Percentiles rank a stretch among this genome's conserved stretches.
phyloP scores from a whole-genome alignment of 1,140 invertebrate genomes.

The Tachypleus tridentatus region DNA sequence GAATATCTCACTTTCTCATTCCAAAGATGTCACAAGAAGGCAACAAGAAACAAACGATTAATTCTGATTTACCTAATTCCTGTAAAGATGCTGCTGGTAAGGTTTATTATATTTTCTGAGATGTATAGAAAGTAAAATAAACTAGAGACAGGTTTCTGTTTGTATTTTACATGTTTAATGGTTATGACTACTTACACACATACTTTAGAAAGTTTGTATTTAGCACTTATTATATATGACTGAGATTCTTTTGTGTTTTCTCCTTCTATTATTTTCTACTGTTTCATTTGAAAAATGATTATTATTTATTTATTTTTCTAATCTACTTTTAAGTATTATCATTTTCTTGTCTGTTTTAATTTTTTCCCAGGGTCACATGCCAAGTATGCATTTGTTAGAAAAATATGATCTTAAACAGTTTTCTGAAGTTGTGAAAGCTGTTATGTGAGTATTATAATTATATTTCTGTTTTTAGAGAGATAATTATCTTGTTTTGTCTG shows the following conservation, averaged over 20 bases:
- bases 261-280: background rate
- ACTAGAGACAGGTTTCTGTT: no score
- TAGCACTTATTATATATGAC: conserved; percentile 1
- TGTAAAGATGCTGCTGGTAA: conserved; percentile 83
- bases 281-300: no score
- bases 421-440: conserved; percentile 68
- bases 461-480: background rate
- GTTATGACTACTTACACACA: background rate
- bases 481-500: background rate
- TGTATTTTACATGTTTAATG: background rate
- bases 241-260: background rate
- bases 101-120: conserved; percentile 13
- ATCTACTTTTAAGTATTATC: no score
- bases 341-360: background rate
- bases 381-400: conserved; percentile 57
- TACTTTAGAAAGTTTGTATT: background rate
- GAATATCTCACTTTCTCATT: conserved; percentile 87
- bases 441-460: conserved; percentile 43
- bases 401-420: conserved; percentile 88
- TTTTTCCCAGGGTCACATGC: conserved; percentile 62
- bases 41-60: conserved; percentile 75
- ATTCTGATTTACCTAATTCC: conserved; percentile 94
- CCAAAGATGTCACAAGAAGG: conserved; percentile 69
- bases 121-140: no score
- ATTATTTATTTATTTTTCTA: no score